A percentile compares a stretch with the other conserved stretches of the same genome.
Evolutionary conservation across 2,113 vertebrate species (phyloP).

Genomic region (Amazona guildingii): DNA sequence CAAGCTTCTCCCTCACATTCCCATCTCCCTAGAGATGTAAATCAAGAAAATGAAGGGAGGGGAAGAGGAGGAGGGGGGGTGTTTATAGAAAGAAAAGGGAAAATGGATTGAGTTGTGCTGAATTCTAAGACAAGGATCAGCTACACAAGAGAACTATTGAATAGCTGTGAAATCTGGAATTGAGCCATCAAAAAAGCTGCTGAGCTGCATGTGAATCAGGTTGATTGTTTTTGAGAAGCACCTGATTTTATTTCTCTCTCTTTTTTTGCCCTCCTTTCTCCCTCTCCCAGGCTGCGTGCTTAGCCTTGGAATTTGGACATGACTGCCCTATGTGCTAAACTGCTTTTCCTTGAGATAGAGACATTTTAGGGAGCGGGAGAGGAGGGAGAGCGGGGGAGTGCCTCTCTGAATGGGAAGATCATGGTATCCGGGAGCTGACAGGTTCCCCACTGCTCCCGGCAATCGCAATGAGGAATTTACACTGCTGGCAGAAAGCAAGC

Average conservation of each 20-base stretch:
- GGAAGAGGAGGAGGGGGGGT: constrained; percentile 55
- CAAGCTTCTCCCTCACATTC: constrained; percentile 72
- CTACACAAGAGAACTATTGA: constrained; percentile 76
- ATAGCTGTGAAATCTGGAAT: constrained; percentile 78
- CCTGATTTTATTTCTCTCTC: constrained; percentile 43
- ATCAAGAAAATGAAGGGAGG: constrained; percentile 70
- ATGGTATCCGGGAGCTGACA: neutral
- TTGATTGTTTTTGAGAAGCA: constrained; percentile 69
- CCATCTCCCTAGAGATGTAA: constrained; percentile 78
- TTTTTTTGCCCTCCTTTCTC: neutral
- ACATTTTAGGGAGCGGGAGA: neutral
- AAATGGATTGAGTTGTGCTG: constrained; percentile 78
- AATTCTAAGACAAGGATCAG: constrained; percentile 75
- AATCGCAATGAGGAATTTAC: neutral
- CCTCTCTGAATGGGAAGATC: neutral
- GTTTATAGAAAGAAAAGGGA: constrained; percentile 72
- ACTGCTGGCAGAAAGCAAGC: neutral
- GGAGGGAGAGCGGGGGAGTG: neutral
- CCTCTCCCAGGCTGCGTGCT: constrained; percentile 28
- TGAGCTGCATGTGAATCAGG: constrained; percentile 68
- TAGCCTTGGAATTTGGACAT: constrained; percentile 66
- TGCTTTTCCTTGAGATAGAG: constrained; percentile 30
- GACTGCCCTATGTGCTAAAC: constrained; percentile 36
- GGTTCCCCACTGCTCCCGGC: constrained; percentile 13
- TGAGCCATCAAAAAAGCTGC: constrained; percentile 74